These are phyloP conservation scores for Andrena chrysosceles DNA, from an alignment of 2,888 invertebrate genomes.

Conservation along the genomic window DNA sequence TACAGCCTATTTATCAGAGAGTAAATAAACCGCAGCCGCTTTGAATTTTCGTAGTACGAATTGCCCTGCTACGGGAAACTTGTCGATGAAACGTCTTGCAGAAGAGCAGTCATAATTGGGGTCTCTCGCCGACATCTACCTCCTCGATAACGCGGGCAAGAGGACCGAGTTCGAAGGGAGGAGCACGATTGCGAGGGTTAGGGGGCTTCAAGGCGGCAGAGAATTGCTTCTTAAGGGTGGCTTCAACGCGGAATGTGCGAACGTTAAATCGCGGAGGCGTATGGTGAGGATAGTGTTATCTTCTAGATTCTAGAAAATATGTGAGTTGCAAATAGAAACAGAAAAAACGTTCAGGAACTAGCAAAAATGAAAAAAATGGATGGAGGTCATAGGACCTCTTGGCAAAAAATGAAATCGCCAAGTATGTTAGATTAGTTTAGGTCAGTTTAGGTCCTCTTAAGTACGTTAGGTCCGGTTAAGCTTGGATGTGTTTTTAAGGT, in stretches of 20 bases:
- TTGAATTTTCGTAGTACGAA: slow-evolving; percentile 1
- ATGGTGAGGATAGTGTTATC: not conserved
- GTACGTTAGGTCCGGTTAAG: too few relatives aligned
- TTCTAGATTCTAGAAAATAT: too few relatives aligned
- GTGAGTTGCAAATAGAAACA: too few relatives aligned
- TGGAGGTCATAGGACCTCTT: too few relatives aligned
- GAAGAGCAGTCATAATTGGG: slow-evolving; percentile 19
- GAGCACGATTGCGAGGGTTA: not conserved
- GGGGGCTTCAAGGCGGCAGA: not conserved
- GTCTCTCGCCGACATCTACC: slow-evolving; percentile 1
- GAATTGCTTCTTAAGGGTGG: slow-evolving; percentile 1
- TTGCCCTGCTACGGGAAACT: not conserved
- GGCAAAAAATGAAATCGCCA: too few relatives aligned
- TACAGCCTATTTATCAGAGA: slow-evolving; percentile 1
- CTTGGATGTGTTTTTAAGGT: too few relatives aligned
- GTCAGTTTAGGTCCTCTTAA: too few relatives aligned
- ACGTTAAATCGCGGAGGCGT: not conserved
- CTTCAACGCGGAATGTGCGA: slow-evolving; percentile 7
- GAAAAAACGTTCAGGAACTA: too few relatives aligned
- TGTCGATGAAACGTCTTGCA: slow-evolving; percentile 16
- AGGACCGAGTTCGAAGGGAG: not conserved
- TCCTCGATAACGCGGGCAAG: slow-evolving; percentile 3
- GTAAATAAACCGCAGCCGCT: slow-evolving; percentile 8
- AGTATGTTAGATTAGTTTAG: too few relatives aligned
- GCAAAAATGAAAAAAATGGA: too few relatives aligned